Base-by-base conservation (phyloP, 1,140 invertebrate species). In the Drosophila sechellia region DNA sequence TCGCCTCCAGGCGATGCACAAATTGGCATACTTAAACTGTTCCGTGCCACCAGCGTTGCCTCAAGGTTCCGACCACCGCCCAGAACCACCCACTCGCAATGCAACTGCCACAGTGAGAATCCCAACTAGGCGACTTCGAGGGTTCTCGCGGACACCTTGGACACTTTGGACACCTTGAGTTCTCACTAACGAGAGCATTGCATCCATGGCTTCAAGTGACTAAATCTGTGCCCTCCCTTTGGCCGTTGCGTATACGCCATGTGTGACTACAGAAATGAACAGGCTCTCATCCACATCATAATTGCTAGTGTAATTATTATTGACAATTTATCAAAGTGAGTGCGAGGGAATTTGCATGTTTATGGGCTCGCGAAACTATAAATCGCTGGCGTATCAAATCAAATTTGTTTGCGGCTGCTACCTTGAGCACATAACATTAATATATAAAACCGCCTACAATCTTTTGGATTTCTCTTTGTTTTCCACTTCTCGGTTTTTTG, bases 201-300 rank as follows among this genome's bases (percentile, higher is more conserved):
- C 79, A 69, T 60, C 54, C 53, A 49, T 52, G 34, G 27, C 48
- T 58, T 81, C 52, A 15, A 45, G 48, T 52, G 70, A 35, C 53
- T 48, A 49, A 35, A 69, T 75, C 43, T 61, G 54, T 65, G 58
- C 46, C 25, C 25, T 49, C 13, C 25, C 25, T 31, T 31, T 52
- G 46, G 50, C 60, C 79, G 59, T 78, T 79, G 60, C 79, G 58
- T 57, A 81, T 81, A 83, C 79, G 79, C 77, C 79, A 61, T 70
- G 79, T 78, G 75, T 56, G 17, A 70, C 25, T 31, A 34, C 12
- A 20, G 20, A 37, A 22, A 12, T 22, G 3, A 5, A 11, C 15
- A 5, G 6, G 52, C 25, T n/a, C 22, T 31, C 31, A 10, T 3
- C 27, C 13, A 50, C 27, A 71, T 71, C 17, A 71, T 71, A 60